Evolutionary conservation across 2,888 invertebrate species (phyloP), one percentile per base, ranked within the genome.

Genomic region (Hemicrepidius hirtus): DNA sequence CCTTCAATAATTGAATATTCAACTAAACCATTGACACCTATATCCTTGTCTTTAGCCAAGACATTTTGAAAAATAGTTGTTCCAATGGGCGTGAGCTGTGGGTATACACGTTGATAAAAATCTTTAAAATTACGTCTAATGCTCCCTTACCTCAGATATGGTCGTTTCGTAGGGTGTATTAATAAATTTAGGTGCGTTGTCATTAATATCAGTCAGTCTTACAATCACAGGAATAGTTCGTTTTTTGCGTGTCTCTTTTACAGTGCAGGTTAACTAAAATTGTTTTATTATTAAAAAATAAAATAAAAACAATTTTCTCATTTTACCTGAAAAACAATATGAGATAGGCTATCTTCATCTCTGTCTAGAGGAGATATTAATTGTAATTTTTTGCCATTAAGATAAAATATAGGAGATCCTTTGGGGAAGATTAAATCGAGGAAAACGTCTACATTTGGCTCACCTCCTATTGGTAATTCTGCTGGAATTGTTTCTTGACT

Each of bases 181-280:
- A 84, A 94, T 89, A 87, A 97, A 96, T 82, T 92, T 89, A 28
- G 96, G 96, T 64, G 93, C 92, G 87, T 97, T 97, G 87, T 97
- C 96, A 84, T 97, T 96, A 84, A 96, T 92, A 87, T 97, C 96
- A 40, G 95, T 95, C 80, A 96, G 94, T 87, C 96, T 90, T 78
- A 96, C 95, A 84, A 96, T 95, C 80, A 96, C 93, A 68, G 96
- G 96, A 85, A 96, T 94, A 75, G 94, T 95, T 77, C 94, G 91
- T 85, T 94, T 92, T 85, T 94, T 95, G 86, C 92, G 92, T 50
- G 94, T 93, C 62, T 92, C 89, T 87, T 92, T 92, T 80, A 95
- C 92, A 77, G 94, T 94, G 85, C 96, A 96, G 77, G 93, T 93
- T 85, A 96, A 88, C 95, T 95, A 89, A 71, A 89, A 89, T 82